Evolutionary conservation across 1,140 invertebrate genomes (phyloP), one percentile per base, ranked within the genome.

Genomic region (Drosophila sucinea): DNA sequence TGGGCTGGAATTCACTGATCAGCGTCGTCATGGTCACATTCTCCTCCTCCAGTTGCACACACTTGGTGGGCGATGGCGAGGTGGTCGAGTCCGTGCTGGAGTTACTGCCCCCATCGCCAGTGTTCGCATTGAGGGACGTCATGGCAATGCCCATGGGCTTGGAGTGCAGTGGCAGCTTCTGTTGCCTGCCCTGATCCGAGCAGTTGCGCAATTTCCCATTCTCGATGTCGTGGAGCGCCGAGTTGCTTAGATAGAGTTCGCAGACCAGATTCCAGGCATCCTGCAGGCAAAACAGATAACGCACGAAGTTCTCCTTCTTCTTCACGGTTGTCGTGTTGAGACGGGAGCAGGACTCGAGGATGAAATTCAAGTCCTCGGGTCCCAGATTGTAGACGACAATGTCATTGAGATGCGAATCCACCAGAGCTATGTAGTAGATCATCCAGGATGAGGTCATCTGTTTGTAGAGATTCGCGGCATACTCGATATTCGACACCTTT

Each of bases 371-470:
- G 47, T 94, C 94, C 44, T 95, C 94, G 1, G 94, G 82, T 54
- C 94, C 94, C 30, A 95, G 92, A 70, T 93, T 93, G 44, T 95
- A 95, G 40, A 93, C 94, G 30, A 93, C 92, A 55, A 95, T 94
- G 30, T 95, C 94, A 81, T 94, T 94, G 27, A 96, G 92, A 90
- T 96, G 95, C 57, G 98, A 93, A 89, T 98, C 96, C 58, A 98
- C 95, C 23, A 98, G 92, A 1, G 96, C 95, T 55, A 98, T 96
- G n/a, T 97, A 95, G 90, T 97, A 97, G 2, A 98, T 95, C 1
- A 97, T 95, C 95, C 97, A 98, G 10, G 97, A 96, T 2, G 97
- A 96, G 30, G 96, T 97, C n/a, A 97, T 96, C 92, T 98, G 97
- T 70, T 96, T 96, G 90, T 98, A 99, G 17, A 98, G 92, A 93